Conservation (phyloP, 23 tunicate genomes). For the Ascidia mentula region DNA sequence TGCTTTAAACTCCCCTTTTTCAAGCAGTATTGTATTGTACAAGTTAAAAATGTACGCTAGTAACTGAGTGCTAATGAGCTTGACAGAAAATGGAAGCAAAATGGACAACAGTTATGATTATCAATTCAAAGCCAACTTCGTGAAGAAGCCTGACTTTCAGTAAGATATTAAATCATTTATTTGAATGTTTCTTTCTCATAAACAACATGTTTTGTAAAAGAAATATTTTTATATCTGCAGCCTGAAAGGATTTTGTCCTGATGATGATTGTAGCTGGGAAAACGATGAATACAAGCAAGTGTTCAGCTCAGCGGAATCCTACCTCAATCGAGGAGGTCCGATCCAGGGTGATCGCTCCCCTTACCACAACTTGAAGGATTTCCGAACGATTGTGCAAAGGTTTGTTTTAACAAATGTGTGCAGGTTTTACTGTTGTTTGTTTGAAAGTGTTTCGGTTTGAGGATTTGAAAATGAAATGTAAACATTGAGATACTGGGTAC, state of each 20-base stretch:
- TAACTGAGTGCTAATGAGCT: no score
- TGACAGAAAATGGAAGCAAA: constrained; percentile 1
- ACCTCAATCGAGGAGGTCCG: background rate
- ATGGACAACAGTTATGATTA: background rate
- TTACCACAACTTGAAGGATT: background rate
- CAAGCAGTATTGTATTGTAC: no score
- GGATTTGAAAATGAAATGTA: background rate
- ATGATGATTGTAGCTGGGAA: background rate
- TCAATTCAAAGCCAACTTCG: background rate
- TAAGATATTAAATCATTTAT: no score
- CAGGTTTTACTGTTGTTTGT: no score
- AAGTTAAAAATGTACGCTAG: no score
- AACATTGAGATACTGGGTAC: no score
- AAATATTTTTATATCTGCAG: background rate
- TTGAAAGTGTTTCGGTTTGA: no score
- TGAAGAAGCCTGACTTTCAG: background rate
- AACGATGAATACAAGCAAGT: constrained; percentile 10
- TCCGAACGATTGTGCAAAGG: background rate
- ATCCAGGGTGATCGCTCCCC: background rate
- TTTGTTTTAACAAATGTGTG: background rate
- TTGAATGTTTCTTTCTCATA: no score
- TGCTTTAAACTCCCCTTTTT: no score
- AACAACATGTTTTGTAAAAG: background rate
- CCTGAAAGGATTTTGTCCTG: background rate
- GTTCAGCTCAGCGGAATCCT: constrained; percentile 4